A percentile compares a stretch with the other conserved stretches of the same genome.
Evolutionary conservation across 2,888 invertebrate species (phyloP).

Genomic region (Sminthurides aquaticus): DNA sequence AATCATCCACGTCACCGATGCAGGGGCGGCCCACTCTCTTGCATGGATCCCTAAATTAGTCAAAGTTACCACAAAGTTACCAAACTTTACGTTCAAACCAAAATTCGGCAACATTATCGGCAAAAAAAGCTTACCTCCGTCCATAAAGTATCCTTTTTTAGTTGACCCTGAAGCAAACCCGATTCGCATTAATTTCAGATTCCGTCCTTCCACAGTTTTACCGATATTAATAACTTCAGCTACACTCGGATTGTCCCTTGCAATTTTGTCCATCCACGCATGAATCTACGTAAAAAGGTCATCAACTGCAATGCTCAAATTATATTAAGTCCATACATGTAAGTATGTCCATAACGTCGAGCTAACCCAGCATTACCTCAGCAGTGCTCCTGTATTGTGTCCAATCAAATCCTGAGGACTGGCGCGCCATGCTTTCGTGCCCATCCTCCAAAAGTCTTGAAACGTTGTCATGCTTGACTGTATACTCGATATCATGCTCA

Average conservation of each 20-base stretch:
- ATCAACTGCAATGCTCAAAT: too few relatives aligned
- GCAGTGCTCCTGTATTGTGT: too few relatives aligned
- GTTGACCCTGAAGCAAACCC: neutral
- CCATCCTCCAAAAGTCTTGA: neutral
- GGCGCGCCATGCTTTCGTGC: too few relatives aligned
- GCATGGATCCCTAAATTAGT: neutral
- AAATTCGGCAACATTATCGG: neutral
- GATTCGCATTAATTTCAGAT: neutral
- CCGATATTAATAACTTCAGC: neutral
- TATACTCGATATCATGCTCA: too few relatives aligned
- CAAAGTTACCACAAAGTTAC: too few relatives aligned
- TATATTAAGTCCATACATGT: too few relatives aligned
- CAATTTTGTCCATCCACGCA: neutral
- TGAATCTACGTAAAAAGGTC: too few relatives aligned
- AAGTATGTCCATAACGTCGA: too few relatives aligned
- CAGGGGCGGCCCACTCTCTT: neutral
- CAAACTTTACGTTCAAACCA: too few relatives aligned
- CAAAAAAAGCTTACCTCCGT: neutral
- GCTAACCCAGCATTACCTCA: too few relatives aligned
- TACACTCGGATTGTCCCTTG: neutral
- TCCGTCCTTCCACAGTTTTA: neutral
- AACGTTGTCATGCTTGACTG: neutral
- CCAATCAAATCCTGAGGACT: too few relatives aligned
- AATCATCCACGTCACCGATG: neutral
- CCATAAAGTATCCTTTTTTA: neutral